Conservation (phyloP, 1,140 invertebrate species). For the Palaemon carinicauda region DNA sequence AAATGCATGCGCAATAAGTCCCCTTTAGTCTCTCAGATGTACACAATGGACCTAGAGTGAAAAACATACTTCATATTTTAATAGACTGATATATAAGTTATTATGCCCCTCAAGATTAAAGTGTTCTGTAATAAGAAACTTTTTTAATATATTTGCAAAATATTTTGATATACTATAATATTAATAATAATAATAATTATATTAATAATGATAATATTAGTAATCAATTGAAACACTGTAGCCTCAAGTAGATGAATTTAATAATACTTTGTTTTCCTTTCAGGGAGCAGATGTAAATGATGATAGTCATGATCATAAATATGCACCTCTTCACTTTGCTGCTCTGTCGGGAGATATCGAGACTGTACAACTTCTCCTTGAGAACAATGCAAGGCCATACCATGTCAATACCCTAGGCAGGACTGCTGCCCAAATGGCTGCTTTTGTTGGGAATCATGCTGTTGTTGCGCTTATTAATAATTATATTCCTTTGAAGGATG, state of each 20-base stretch:
- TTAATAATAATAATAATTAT: too few species aligned
- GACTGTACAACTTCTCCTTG: constrained; percentile 83
- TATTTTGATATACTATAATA: too few species aligned
- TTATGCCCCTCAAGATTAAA: too few species aligned
- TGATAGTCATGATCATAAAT: constrained; percentile 88
- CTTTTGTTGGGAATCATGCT: constrained; percentile 94
- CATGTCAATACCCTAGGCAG: constrained; percentile 87
- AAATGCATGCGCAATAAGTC: too few species aligned
- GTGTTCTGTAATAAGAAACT: too few species aligned
- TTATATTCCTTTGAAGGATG: constrained; percentile 83
- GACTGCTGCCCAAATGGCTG: constrained; percentile 96
- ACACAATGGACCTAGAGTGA: too few species aligned
- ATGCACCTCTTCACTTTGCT: constrained; percentile 96
- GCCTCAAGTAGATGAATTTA: neutral
- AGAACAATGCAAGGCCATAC: constrained; percentile 82
- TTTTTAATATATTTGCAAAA: too few species aligned
- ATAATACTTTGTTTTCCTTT: neutral
- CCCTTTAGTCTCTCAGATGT: too few species aligned
- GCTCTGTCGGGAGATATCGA: constrained; percentile 89
- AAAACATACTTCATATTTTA: too few species aligned
- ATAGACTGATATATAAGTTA: too few species aligned
- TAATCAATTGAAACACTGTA: too few species aligned
- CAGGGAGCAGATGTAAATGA: constrained; percentile 92
- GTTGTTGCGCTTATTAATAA: constrained; percentile 95
- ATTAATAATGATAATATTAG: too few species aligned